Percentiles rank a stretch among this genome's conserved stretches.
Evolutionary conservation across 2,888 invertebrate genomes (phyloP).

Genomic region (Papilio protenor): DNA sequence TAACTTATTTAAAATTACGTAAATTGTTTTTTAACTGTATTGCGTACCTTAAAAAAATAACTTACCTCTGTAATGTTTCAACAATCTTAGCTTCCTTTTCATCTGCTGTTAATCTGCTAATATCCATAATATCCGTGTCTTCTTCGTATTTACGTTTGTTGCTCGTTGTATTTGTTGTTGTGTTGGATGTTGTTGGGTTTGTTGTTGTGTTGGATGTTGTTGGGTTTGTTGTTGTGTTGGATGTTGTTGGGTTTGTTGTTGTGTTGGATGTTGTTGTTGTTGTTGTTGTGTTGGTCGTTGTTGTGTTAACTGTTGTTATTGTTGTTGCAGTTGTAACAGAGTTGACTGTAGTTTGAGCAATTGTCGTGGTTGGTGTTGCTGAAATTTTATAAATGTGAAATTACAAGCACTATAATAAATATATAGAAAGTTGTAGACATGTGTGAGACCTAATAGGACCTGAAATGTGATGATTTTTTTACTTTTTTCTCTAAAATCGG

Average conservation of each 20-base stretch:
- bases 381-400: slow-evolving; percentile 41
- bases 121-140: slow-evolving; percentile 55
- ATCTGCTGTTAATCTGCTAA: slow-evolving; percentile 56
- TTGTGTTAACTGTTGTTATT: background rate
- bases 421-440: no score
- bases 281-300: slow-evolving; percentile 32
- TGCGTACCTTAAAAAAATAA: background rate
- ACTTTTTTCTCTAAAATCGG: no score
- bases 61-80: slow-evolving; percentile 67
- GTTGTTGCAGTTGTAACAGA: slow-evolving; percentile 1
- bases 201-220: slow-evolving; percentile 36
- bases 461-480: no score
- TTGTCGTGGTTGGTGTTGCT: slow-evolving; percentile 39
- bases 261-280: slow-evolving; percentile 29
- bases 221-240: slow-evolving; percentile 27
- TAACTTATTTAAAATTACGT: no score
- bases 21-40: no score
- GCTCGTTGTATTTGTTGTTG: slow-evolving; percentile 41
- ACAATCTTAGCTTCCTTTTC: slow-evolving; percentile 68
- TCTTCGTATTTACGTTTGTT: slow-evolving; percentile 53
- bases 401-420: no score
- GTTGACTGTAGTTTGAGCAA: slow-evolving; percentile 45
- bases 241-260: slow-evolving; percentile 30
- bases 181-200: slow-evolving; percentile 37
- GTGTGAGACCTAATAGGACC: no score